Conservation (phyloP, 2,797 vertebrate genomes). For the Falco berigora region DNA sequence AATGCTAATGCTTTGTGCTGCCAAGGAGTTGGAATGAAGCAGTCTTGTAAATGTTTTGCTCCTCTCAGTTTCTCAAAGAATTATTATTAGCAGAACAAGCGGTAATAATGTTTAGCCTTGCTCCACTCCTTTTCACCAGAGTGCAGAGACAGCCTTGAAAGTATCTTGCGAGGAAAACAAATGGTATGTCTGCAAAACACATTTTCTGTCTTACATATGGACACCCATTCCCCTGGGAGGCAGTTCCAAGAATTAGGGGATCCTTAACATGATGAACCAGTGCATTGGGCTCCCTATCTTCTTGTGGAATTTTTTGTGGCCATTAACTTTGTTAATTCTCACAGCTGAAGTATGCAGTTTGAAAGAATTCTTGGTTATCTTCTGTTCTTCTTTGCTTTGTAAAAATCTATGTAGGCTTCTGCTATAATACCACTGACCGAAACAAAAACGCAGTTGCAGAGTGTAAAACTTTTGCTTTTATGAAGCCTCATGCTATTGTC, state of each 20-base stretch:
- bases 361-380: not conserved
- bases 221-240: not conserved
- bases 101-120: not conserved
- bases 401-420: not conserved
- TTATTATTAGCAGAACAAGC: not conserved
- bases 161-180: not conserved
- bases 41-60: not conserved
- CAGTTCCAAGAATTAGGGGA: not conserved
- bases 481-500: not conserved
- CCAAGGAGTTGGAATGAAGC: not conserved
- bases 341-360: not conserved
- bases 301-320: not conserved
- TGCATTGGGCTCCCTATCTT: not conserved
- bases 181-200: not conserved
- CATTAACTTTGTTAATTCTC: not conserved
- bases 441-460: not conserved
- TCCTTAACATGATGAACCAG: not conserved
- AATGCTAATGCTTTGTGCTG: not conserved
- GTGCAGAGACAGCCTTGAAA: not conserved
- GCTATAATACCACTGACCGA: not conserved
- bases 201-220: not conserved
- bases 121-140: not conserved
- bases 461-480: not conserved
- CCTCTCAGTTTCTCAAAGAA: not conserved
- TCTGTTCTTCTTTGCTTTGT: not conserved